These are phyloP conservation scores for Rutpela maculata DNA, from an alignment of 2,888 invertebrate species.

Conservation along the genomic window DNA sequence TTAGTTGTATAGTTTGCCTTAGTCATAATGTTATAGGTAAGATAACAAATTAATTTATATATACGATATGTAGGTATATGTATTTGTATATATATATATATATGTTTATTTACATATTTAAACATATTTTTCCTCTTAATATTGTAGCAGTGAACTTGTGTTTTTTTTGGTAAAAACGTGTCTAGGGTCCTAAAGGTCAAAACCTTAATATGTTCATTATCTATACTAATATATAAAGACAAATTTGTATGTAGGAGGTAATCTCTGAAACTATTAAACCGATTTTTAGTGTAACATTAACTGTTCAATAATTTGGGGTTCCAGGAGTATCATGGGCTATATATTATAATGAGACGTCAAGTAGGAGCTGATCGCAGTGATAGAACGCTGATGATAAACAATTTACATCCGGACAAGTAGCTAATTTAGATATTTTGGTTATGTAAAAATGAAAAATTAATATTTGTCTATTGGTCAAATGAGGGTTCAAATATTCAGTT, in stretches of 20 bases:
- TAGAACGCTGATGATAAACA: too few relatives aligned
- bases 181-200: constrained; percentile 15
- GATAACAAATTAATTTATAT: constrained; percentile 30
- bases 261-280: too few relatives aligned
- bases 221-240: too few relatives aligned
- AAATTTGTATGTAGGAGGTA: too few relatives aligned
- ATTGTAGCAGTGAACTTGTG: constrained; percentile 19
- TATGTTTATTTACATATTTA: too few relatives aligned
- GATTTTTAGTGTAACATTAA: too few relatives aligned
- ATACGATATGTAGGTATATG: neutral
- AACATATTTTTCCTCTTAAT: constrained; percentile 2
- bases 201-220: neutral
- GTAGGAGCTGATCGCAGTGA: too few relatives aligned
- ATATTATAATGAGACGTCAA: too few relatives aligned
- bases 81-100: neutral
- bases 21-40: constrained; percentile 68
- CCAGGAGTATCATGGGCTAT: too few relatives aligned
- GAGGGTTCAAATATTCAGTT: neutral
- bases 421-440: neutral
- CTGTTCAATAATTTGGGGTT: too few relatives aligned
- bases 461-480: neutral
- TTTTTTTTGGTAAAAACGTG: constrained; percentile 10
- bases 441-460: neutral
- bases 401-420: too few relatives aligned
- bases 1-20: constrained; percentile 67